Evolutionary conservation across 2,113 vertebrate species (phyloP).

Genomic region (Phylloscopus whistleri): DNA sequence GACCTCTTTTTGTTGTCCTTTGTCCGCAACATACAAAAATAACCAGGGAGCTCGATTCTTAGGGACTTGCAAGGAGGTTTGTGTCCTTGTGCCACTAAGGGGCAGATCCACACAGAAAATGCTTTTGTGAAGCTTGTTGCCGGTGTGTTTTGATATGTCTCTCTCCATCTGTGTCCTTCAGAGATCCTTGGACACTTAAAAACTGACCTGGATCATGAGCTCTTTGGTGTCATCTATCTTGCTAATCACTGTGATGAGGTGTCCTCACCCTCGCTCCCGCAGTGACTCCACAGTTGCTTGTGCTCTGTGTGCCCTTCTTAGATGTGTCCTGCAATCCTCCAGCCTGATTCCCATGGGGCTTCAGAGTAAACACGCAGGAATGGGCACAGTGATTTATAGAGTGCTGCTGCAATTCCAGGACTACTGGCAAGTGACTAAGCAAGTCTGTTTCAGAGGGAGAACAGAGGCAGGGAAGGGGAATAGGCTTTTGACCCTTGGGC

Average conservation of each 20-base stretch:
- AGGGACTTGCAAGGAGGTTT: not conserved
- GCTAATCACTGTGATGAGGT: not conserved
- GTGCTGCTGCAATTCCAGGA: not conserved
- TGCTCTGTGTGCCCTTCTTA: not conserved
- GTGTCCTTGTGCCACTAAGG: not conserved
- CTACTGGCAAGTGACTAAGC: not conserved
- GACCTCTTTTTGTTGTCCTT: not conserved
- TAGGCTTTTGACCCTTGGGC: not conserved
- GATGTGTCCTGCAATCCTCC: not conserved
- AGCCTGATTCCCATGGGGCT: not conserved
- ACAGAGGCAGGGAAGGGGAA: not conserved
- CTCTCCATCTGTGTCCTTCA: not conserved
- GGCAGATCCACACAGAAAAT: not conserved
- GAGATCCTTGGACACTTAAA: not conserved
- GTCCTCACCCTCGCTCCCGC: not conserved
- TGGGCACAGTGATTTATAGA: not conserved
- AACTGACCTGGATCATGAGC: not conserved
- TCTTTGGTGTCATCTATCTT: not conserved
- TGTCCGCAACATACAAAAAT: not conserved
- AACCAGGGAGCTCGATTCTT: not conserved
- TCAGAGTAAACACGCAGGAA: not conserved
- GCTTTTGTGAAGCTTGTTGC: not conserved
- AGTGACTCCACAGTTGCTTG: not conserved
- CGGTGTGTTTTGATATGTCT: not conserved
- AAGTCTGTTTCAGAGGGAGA: not conserved